Base-by-base conservation (phyloP, 2,888 invertebrate genomes). In the Rhabditophanes sp. region DNA sequence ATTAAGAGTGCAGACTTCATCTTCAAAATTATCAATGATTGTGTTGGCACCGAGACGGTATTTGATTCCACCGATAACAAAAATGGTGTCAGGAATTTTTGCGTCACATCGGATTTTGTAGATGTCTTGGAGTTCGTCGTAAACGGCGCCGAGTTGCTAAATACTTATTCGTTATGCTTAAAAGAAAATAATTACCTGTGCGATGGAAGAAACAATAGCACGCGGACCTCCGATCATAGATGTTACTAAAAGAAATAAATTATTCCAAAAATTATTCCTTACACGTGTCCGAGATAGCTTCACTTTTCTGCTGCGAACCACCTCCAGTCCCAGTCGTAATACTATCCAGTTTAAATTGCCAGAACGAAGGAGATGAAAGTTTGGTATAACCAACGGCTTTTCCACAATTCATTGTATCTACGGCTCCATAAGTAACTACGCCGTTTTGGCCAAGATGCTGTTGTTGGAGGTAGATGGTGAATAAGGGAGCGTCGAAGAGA, bases 1-100 rank as follows among this genome's bases (percentile, higher is more conserved):
- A 12, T 33, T 12, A 7, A 33, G 35, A 6, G 37, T 36, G 35
- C 34, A 33, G 9, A 33, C 34, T 16, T 33, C 34, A 9, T 27
- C 9, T 27, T 32, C 6, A 8, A 12, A n/a, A 12, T 36, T 36
- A 33, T 35, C 15, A 33, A 12, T 12, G 33, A 33, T 35, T 33
- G 34, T 2, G 34, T 36, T 2, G 37, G 14, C n/a, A 33, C 14
- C n/a, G 4, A 11, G 35, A 20, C n/a, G n/a, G n/a, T n/a, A n/a
- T n/a, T n/a, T n/a, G n/a, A n/a, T n/a, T n/a, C n/a, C n/a, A n/a
- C n/a, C n/a, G n/a, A n/a, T n/a, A n/a, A n/a, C n/a, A n/a, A n/a
- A n/a, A n/a, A n/a, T n/a, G n/a, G n/a, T n/a, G n/a, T n/a, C n/a
- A n/a, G n/a, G n/a, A n/a, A n/a, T n/a, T n/a, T n/a, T n/a, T n/a